Conservation (phyloP, 2,797 vertebrate genomes). For the Oceanodroma leucorhoa region DNA sequence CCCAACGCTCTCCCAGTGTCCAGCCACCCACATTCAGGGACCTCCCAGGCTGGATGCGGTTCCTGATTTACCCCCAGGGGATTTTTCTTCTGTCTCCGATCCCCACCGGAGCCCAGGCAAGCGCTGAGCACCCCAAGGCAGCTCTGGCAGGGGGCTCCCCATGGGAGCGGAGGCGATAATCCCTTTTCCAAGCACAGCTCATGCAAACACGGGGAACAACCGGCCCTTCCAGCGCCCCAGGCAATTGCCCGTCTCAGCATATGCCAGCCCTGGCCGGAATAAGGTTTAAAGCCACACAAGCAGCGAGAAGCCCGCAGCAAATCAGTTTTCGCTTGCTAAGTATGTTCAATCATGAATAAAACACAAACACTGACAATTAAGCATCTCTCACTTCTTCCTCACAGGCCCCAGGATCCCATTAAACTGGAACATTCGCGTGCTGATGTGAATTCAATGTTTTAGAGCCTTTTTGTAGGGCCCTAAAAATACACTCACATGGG, state of each 20-base stretch:
- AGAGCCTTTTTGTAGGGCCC: conserved; percentile 23
- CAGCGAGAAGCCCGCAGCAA: not conserved
- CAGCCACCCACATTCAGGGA: rapidly evolving
- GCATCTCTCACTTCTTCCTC: conserved; percentile 29
- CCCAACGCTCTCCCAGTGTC: not conserved
- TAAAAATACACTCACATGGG: conserved; percentile 44
- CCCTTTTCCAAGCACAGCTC: not conserved
- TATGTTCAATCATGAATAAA: conserved; percentile 29
- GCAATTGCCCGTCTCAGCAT: not conserved
- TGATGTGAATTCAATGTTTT: conserved; percentile 38
- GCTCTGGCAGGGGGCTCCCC: not conserved
- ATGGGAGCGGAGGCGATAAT: not conserved
- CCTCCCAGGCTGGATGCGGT: rapidly evolving
- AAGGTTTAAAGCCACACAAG: not conserved
- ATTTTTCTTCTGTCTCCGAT: not conserved
- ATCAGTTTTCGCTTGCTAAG: not conserved
- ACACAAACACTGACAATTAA: conserved; percentile 44
- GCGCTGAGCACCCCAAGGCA: not conserved
- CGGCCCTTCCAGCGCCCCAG: not conserved
- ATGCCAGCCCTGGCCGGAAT: not conserved
- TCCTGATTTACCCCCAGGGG: not conserved
- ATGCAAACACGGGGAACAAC: rapidly evolving
- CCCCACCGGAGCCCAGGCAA: not conserved
- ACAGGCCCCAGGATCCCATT: conserved; percentile 52
- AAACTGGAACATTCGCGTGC: conserved; percentile 14